Base-by-base conservation (phyloP, 1,140 invertebrate species). In the Papilio dardanus region DNA sequence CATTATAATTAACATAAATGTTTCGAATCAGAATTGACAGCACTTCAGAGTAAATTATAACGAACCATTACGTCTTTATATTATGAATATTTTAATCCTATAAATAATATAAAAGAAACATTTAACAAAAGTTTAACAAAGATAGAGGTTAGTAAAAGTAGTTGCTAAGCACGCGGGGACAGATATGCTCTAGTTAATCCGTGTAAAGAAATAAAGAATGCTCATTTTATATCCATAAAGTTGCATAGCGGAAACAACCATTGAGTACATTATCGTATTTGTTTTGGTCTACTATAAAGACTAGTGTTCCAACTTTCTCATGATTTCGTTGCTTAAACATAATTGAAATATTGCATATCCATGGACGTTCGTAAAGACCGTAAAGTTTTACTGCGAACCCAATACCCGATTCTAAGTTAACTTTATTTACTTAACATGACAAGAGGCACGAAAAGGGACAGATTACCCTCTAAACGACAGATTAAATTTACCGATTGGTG, bases 141-240 rank as follows among this genome's bases (percentile, higher is more conserved):
- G 35, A 46, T 46, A 46, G 42, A 24, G 50, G 50, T 54, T 54
- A 54, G 50, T 54, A 24, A 24, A 54, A 54, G 50, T 54, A 12
- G 21, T 54, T 54, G 8, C 21, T 24, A 21, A 54, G 0, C 6
- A 21, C 21, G 8, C 50, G 2, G 7, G 10, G 50, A 54, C 50
- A 24, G 50, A 54, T 54, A 54, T 28, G 50, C 50, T 54, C 50
- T 54, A 24, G 8, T 54, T 24, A 54, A 54, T 54, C 50, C 50
- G 10, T 54, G 50, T 24, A 54, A 54, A 54, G 50, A 24, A 21
- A 21, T 10, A 24, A 54, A 21, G 50, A 3, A 54, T 54, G 19
- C 50, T 21, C 12, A 54, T 24, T 54, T 24, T 54, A 19, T 54
- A 54, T 54, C 50, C 21, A 24, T 24, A 21, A 54, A 54, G 50